phyloP scores from a whole-genome alignment of 2,888 invertebrate species.

The Rhorus exstirpatorius region DNA sequence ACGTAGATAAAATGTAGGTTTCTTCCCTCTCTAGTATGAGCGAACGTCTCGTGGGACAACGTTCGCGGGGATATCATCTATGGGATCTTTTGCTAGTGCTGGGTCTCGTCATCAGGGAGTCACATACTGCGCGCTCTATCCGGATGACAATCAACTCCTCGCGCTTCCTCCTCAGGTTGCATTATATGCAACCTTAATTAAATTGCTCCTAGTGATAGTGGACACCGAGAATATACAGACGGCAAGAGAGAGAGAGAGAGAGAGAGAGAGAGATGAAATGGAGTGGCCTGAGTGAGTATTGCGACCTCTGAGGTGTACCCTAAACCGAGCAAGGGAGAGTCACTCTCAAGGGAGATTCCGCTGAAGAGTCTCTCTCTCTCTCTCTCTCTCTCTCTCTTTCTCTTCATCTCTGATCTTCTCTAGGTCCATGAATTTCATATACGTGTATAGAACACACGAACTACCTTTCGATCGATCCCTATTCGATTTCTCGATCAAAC shows the following conservation, averaged over 20 bases:
- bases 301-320: slow-evolving; percentile 26
- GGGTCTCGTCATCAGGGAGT: slow-evolving; percentile 17
- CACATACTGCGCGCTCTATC: slow-evolving; percentile 3
- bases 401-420: background rate
- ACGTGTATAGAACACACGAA: slow-evolving; percentile 6
- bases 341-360: slow-evolving; percentile 57
- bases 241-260: slow-evolving; percentile 16
- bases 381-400: background rate
- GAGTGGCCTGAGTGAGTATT: slow-evolving; percentile 15
- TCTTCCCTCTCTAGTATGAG: background rate
- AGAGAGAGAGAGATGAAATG: slow-evolving; percentile 8
- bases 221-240: slow-evolving; percentile 46
- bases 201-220: slow-evolving; percentile 73
- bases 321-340: slow-evolving; percentile 18
- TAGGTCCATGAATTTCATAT: background rate
- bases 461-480: slow-evolving; percentile 56
- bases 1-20: background rate
- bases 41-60: slow-evolving; percentile 6
- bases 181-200: slow-evolving; percentile 80
- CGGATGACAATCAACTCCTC: slow-evolving; percentile 72
- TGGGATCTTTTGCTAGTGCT: background rate
- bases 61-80: background rate
- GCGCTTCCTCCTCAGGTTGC: slow-evolving; percentile 62
- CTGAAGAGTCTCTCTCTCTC: slow-evolving; percentile 16
- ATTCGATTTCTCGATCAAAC: slow-evolving; percentile 45